Evolutionary conservation across 2,113 vertebrate species (phyloP).

Genomic region (Ophthalmolycus amberensis): DNA sequence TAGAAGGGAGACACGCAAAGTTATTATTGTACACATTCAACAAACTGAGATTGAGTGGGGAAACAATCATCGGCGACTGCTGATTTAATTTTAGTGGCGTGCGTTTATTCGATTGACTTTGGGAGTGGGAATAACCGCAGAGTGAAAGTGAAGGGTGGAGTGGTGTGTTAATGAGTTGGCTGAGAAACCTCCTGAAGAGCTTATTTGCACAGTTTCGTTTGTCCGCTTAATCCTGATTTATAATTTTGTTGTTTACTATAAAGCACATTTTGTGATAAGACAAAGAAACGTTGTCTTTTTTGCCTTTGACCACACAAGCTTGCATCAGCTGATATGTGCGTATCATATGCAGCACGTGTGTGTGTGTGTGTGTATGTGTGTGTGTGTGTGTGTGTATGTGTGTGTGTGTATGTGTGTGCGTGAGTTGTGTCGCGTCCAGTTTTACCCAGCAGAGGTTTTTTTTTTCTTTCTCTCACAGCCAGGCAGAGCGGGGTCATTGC

Average conservation of each 20-base stretch:
- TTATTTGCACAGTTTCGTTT: slow-evolving; percentile 29
- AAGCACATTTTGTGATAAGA: slow-evolving; percentile 6
- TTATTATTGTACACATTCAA: slow-evolving; percentile 54
- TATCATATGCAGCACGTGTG: not conserved
- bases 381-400: too few species aligned
- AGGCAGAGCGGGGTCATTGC: slow-evolving; percentile 79
- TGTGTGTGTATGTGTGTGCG: too few species aligned
- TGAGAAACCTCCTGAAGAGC: slow-evolving; percentile 9
- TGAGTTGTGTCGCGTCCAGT: slow-evolving; percentile 28
- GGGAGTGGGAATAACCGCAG: slow-evolving; percentile 10
- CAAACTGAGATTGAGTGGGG: slow-evolving; percentile 53
- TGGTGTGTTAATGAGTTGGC: slow-evolving; percentile 42
- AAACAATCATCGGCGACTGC: slow-evolving; percentile 49
- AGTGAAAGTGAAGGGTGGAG: slow-evolving; percentile 11
- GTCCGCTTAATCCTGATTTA: slow-evolving; percentile 32
- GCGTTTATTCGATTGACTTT: slow-evolving; percentile 30
- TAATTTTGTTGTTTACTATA: slow-evolving; percentile 16
- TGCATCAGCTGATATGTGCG: slow-evolving; percentile 1
- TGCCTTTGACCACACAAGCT: slow-evolving; percentile 32
- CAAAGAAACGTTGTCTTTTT: slow-evolving; percentile 35
- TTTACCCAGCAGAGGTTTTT: slow-evolving; percentile 46
- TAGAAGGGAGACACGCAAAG: slow-evolving; percentile 27
- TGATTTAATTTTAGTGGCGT: slow-evolving; percentile 42
- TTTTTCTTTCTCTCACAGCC: slow-evolving; percentile 27
- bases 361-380: slow-evolving; percentile 8